Percentiles rank a stretch among this genome's conserved stretches.
Conservation (phyloP, 2,113 vertebrate species). For the Ophiodon elongatus region DNA sequence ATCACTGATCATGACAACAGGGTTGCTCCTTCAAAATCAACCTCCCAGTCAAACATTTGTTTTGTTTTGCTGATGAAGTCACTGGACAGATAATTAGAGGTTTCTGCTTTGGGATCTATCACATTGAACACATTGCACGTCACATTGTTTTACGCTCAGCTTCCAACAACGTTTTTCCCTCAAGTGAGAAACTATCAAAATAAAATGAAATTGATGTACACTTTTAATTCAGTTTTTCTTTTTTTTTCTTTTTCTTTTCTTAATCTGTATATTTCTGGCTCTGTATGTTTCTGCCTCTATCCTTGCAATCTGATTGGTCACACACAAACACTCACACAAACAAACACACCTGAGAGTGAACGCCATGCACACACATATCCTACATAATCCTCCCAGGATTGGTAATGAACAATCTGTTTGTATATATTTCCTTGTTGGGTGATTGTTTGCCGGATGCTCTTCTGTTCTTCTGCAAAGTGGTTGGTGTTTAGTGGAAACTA, state of each 20-base stretch:
- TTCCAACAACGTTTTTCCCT: conserved; percentile 1
- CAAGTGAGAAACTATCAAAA: conserved; percentile 2
- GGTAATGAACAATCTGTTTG: conserved; percentile 16
- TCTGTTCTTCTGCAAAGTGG: conserved; percentile 21
- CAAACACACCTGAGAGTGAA: neutral
- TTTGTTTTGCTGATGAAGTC: conserved; percentile 44
- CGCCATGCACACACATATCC: neutral
- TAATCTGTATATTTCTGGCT: neutral
- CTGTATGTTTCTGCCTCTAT: neutral
- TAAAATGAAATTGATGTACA: conserved; percentile 1
- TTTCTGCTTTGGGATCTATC: conserved; percentile 36
- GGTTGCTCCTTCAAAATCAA: conserved; percentile 46
- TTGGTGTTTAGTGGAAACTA: conserved; percentile 14
- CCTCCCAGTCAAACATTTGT: conserved; percentile 39
- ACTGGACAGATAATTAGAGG: conserved; percentile 50
- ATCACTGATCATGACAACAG: conserved; percentile 41
- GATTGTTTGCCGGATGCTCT: conserved; percentile 19
- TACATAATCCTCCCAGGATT: neutral
- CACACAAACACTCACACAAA: neutral
- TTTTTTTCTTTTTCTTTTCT: neutral
- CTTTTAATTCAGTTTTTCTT: conserved; percentile 4
- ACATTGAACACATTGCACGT: neutral
- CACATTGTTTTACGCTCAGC: conserved; percentile 14
- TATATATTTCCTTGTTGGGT: neutral
- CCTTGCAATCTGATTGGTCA: conserved; percentile 1